Base-by-base conservation (phyloP, 2,113 vertebrate species). In the Myiozetetes cayanensis region DNA sequence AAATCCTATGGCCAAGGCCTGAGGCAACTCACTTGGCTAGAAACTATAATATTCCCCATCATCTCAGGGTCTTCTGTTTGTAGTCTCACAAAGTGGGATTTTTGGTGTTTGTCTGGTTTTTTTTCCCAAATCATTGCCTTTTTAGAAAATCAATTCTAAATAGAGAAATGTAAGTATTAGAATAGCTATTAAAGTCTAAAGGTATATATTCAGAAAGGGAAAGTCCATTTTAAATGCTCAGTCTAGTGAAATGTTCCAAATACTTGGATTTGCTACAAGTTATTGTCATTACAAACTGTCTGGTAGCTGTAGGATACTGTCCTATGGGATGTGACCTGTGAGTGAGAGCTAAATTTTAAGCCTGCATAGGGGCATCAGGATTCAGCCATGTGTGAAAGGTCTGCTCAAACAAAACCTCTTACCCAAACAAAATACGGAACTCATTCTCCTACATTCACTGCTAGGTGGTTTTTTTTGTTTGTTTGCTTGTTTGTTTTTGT, bases 301-400 rank as follows among this genome's bases (percentile, higher is more conserved):
- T 78, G 27, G 24, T 93, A 91, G 66, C 66, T 95, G 17, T 43
- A 66, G 33, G 33, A 82, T 27, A 43, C 43, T 81, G 27, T 78
- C 74, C 61, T 14, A 3, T 76, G 52, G 74, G 33, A 72, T 14
- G 16, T 87, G 52, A 87, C 49, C 41, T 89, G 62, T 76, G 70
- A n/a, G 10, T 33, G 12, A 72, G 17, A 62, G 49, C 93, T 93
- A 79, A 87, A 91, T 91, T 85, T 93, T 82, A 82, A 95, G 82
- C 61, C 23, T 93, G 77, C 27, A 11, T 85, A 68, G 22, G 70
- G 61, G n/a, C 43, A 74, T 63, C 56, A 72, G 37, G 35, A 79
- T 83, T 79, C 85, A 96, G 20, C 66, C 41, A 49, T 83, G 66
- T 72, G 41, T 85, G 82, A 94, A 95, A 83, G 6, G 28, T 83